Evolutionary conservation across 2,797 vertebrate genomes (phyloP).

Genomic region (Pangasius sanitwongsei): DNA sequence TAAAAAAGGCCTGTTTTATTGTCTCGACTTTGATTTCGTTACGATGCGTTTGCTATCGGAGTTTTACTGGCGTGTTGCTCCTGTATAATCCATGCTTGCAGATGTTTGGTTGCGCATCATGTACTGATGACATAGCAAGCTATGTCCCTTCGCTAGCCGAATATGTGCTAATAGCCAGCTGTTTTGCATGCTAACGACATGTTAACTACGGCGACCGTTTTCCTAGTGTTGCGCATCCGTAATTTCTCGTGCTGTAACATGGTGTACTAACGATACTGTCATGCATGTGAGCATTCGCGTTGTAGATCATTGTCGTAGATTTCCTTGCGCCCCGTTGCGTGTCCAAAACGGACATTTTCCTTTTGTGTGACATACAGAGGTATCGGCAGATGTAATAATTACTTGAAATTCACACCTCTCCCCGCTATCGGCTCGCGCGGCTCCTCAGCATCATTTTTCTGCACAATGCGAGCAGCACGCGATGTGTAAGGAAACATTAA

Average conservation of each 20-base stretch:
- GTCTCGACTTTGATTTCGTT: conserved; percentile 37
- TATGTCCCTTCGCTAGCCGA: conserved; percentile 15
- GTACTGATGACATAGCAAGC: conserved; percentile 29
- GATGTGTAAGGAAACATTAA: not conserved
- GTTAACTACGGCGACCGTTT: conserved; percentile 28
- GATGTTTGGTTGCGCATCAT: conserved; percentile 40
- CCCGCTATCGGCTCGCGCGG: conserved; percentile 44
- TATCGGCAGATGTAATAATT: conserved; percentile 57
- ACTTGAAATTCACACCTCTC: conserved; percentile 52
- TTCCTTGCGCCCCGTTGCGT: conserved; percentile 5
- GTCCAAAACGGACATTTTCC: conserved; percentile 30
- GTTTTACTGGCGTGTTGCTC: conserved; percentile 29
- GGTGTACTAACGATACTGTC: conserved; percentile 3
- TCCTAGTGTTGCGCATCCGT: conserved; percentile 22
- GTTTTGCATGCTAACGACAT: conserved; percentile 61
- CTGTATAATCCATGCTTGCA: conserved; percentile 18
- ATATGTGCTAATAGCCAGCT: conserved; percentile 55
- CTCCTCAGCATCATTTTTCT: conserved; percentile 43
- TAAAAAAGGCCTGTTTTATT: conserved; percentile 66
- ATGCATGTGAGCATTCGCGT: not conserved
- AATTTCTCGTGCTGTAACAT: conserved; percentile 13
- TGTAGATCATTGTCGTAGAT: not conserved
- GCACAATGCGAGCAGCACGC: conserved; percentile 9
- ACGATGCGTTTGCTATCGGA: conserved; percentile 24
- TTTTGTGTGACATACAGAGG: conserved; percentile 50